Percentiles rank a stretch among this genome's conserved stretches.
phyloP scores from a whole-genome alignment of 2,113 vertebrate species.

The Gasterosteus nipponicus region DNA sequence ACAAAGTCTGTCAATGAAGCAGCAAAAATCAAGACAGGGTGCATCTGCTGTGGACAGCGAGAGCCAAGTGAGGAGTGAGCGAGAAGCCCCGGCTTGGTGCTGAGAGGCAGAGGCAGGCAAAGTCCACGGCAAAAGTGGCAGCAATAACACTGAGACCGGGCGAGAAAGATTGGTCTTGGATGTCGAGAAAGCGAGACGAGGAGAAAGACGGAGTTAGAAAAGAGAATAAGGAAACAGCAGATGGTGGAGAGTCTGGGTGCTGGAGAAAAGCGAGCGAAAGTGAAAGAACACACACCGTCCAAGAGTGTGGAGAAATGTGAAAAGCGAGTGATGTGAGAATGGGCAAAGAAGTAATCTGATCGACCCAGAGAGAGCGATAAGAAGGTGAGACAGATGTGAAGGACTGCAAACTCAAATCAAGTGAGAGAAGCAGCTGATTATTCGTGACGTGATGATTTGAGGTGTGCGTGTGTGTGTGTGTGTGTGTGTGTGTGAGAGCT shows the following conservation, averaged over 20 bases:
- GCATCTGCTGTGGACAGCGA: background rate
- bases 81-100: conserved; percentile 4
- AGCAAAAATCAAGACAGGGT: conserved; percentile 5
- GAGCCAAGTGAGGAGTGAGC: conserved; percentile 16
- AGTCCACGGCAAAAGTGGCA: conserved; percentile 31
- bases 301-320: conserved; percentile 21
- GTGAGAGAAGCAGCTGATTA: conserved; percentile 42
- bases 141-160: conserved; percentile 45
- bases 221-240: conserved; percentile 36
- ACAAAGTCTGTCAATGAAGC: background rate
- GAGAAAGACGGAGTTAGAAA: conserved; percentile 18
- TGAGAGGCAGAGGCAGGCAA: conserved; percentile 23
- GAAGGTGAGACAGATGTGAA: conserved; percentile 25
- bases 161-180: conserved; percentile 9
- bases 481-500: conserved; percentile 20
- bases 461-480: conserved; percentile 19
- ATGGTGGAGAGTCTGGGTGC: conserved; percentile 14
- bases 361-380: conserved; percentile 24
- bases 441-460: conserved; percentile 49
- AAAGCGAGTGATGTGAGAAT: conserved; percentile 27
- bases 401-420: conserved; percentile 33
- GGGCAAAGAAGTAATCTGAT: conserved; percentile 20
- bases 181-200: conserved; percentile 20
- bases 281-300: conserved; percentile 33
- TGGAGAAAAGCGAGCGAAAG: conserved; percentile 10